phyloP scores from a whole-genome alignment of 2,888 invertebrate genomes.

The Drosophila hawaiiensis region DNA sequence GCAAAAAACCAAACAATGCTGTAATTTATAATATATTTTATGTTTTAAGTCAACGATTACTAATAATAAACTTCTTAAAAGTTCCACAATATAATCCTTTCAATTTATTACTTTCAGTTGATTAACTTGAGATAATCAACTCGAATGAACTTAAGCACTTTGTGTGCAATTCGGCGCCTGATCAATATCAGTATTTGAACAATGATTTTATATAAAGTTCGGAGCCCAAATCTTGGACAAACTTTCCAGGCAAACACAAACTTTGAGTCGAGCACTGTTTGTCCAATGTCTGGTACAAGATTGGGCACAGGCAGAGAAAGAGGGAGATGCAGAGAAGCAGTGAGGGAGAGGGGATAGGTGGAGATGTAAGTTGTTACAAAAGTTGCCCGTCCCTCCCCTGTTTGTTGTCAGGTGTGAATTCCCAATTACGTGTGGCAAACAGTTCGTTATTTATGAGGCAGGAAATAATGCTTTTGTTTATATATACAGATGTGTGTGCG shows the following conservation, averaged over 20 bases:
- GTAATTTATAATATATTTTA: neutral
- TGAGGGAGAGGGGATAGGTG: neutral
- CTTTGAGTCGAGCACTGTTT: constrained; percentile 29
- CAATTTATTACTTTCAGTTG: constrained; percentile 9
- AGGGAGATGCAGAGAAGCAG: neutral
- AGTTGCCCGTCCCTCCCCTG: neutral
- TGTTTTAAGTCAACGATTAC: neutral
- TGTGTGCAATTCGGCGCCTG: constrained; percentile 1
- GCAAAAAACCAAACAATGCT: neutral
- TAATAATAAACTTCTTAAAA: neutral
- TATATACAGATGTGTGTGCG: neutral
- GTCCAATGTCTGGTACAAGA: constrained; percentile 16
- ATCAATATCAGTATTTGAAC: constrained; percentile 43
- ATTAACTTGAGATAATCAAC: constrained; percentile 23
- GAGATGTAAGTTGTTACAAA: neutral
- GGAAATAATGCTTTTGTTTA: constrained; percentile 3
- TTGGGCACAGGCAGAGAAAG: neutral
- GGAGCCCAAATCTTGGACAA: constrained; percentile 21
- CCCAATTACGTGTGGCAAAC: constrained; percentile 34
- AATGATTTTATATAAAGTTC: constrained; percentile 18
- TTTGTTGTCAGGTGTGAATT: constrained; percentile 33
- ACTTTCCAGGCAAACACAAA: constrained; percentile 42
- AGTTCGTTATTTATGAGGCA: constrained; percentile 42
- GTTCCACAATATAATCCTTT: neutral
- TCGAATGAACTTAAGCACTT: constrained; percentile 1